Base-by-base conservation (phyloP, 2,797 vertebrate species). In the Tokudaia tokunoshimensis region DNA sequence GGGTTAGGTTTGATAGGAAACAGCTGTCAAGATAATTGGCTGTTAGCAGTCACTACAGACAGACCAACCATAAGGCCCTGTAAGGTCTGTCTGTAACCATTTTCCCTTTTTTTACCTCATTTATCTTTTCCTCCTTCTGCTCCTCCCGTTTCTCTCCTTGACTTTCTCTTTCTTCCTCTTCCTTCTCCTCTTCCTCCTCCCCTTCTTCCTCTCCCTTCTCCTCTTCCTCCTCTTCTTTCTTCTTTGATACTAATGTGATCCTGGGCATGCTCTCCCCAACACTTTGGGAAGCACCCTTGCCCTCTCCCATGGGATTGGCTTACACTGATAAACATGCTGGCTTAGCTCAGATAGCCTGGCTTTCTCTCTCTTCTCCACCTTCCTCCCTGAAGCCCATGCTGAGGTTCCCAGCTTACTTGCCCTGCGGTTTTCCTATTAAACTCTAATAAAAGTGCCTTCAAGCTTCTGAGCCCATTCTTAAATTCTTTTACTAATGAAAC, bases 401-500 rank as follows among this genome's bases (percentile, higher is more conserved):
- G 41, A 29, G 10, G 10, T 20, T 65, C 63, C 34, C 37, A 44
- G 34, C 22, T 41, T 59, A 26, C 20, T 44, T 47, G 59, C 41
- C 81, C 15, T 83, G 81, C 8, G 31, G 37, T 63, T 44, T 83
- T 47, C 5, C 41, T 65, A 31, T 47, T 84, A 65, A 47, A 19
- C 41, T 37, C 67, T n/a, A 17, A 72, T 72, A 9, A 37, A 72
- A 37, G 17, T 72, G 67, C 67, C 67, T 72, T 37, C 67, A 72
- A 72, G 67, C 67, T 72, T 72, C 7, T 61, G 57, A 84, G 41
- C 5, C 37, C 26, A 29, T 44, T 41, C 22, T 83, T 83, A 83
- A 83, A 29, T 83, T 63, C 15, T 65, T 65, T 31, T 84, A 84
- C 41, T 65, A 84, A 63, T 47, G 41, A 84, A 47, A 94, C 44